Conservation (phyloP, 2,113 vertebrate genomes). For the Nannobrachium achirus region DNA sequence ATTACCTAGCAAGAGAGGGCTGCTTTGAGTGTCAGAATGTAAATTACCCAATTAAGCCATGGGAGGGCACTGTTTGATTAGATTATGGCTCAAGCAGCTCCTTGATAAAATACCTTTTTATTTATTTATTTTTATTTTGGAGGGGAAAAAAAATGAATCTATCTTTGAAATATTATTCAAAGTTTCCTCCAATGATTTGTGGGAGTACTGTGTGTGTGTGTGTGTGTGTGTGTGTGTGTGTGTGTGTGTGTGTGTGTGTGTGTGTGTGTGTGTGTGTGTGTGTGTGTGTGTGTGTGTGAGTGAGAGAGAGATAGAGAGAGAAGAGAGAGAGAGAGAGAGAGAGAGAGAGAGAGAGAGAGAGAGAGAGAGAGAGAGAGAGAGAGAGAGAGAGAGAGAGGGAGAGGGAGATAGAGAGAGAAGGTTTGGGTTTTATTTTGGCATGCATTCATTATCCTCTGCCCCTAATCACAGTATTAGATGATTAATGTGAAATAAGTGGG, state of each 20-base stretch:
- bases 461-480: background rate
- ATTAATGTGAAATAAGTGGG: slow-evolving; percentile 30
- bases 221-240: no score
- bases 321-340: no score
- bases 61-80: slow-evolving; percentile 75
- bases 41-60: slow-evolving; percentile 64
- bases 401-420: background rate
- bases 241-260: no score
- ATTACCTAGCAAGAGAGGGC: slow-evolving; percentile 39
- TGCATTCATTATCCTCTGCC: slow-evolving; percentile 27
- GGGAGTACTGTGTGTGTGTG: background rate
- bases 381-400: no score
- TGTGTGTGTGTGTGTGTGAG: no score
- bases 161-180: background rate
- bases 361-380: no score
- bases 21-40: slow-evolving; percentile 35
- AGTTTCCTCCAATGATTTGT: background rate
- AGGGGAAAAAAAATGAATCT: slow-evolving; percentile 22
- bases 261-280: no score
- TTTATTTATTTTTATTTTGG: slow-evolving; percentile 19
- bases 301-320: background rate
- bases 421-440: slow-evolving; percentile 20
- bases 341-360: no score
- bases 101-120: slow-evolving; percentile 7
- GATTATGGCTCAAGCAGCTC: slow-evolving; percentile 22